Conservation (phyloP, 2,888 invertebrate species). For the Luffia ferchaultella region DNA sequence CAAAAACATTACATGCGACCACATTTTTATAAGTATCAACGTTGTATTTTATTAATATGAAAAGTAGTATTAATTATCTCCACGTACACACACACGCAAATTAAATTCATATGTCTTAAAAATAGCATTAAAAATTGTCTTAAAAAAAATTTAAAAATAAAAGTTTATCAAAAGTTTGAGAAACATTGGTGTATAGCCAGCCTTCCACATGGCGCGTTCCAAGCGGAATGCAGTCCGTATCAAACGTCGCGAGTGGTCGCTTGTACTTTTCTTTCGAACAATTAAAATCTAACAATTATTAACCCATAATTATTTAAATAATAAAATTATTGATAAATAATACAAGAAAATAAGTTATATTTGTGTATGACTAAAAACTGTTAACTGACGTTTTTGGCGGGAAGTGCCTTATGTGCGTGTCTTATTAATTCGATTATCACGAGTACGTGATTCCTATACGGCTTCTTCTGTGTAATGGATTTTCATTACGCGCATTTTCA, state of each 20-base stretch:
- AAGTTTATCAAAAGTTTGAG: constrained; percentile 42
- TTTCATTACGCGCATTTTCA: not conserved
- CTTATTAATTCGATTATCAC: constrained; percentile 14
- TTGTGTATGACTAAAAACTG: too few species aligned
- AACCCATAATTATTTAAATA: not conserved
- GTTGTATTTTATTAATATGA: too few species aligned
- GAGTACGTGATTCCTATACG: constrained; percentile 27
- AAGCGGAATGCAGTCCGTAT: constrained; percentile 30
- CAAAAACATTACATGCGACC: too few species aligned
- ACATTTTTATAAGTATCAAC: too few species aligned
- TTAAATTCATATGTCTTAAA: too few species aligned
- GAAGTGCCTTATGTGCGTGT: not conserved
- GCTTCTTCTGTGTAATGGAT: not conserved
- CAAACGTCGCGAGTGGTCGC: constrained; percentile 26
- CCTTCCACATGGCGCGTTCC: constrained; percentile 30
- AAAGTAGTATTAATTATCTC: too few species aligned
- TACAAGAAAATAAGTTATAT: too few species aligned
- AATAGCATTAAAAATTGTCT: too few species aligned
- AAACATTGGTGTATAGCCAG: constrained; percentile 28
- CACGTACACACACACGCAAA: too few species aligned
- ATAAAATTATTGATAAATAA: not conserved
- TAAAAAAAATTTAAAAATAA: too few species aligned
- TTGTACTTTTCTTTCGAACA: constrained; percentile 19
- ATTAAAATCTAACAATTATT: constrained; percentile 4
- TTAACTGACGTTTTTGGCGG: not conserved